These are phyloP conservation scores for Sericinus montela DNA, from an alignment of 2,888 invertebrate species.

Conservation along the genomic window DNA sequence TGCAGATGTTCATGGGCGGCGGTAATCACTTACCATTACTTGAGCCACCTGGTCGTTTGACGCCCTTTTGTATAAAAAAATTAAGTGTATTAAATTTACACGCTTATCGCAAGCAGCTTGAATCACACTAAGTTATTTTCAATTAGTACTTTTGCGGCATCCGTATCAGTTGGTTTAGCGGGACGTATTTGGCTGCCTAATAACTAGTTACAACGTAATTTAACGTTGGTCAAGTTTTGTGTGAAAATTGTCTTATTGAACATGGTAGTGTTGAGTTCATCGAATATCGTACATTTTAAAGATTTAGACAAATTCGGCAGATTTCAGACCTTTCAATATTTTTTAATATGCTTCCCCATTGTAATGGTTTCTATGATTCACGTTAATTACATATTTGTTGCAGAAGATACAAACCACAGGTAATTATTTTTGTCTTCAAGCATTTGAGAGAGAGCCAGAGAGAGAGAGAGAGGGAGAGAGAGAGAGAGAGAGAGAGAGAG, in stretches of 20 bases:
- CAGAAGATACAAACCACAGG: conserved; percentile 55
- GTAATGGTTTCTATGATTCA: conserved; percentile 56
- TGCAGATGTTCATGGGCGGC: no score
- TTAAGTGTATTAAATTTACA: not conserved
- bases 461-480: no score
- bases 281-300: conserved; percentile 23
- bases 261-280: conserved; percentile 23
- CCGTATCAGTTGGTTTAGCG: conserved; percentile 13
- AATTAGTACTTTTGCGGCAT: conserved; percentile 27
- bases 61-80: no score
- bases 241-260: conserved; percentile 8
- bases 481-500: no score
- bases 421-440: conserved; percentile 26
- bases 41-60: no score
- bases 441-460: no score
- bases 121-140: conserved; percentile 3
- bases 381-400: conserved; percentile 62
- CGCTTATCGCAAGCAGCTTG: not conserved
- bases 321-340: conserved; percentile 52
- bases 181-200: not conserved
- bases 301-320: conserved; percentile 44
- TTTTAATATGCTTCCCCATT: conserved; percentile 49
- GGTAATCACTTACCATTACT: no score
- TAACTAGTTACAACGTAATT: no score
- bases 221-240: conserved; percentile 8